Evolutionary conservation across 2,888 invertebrate species (phyloP).

Genomic region (Nezara viridula): DNA sequence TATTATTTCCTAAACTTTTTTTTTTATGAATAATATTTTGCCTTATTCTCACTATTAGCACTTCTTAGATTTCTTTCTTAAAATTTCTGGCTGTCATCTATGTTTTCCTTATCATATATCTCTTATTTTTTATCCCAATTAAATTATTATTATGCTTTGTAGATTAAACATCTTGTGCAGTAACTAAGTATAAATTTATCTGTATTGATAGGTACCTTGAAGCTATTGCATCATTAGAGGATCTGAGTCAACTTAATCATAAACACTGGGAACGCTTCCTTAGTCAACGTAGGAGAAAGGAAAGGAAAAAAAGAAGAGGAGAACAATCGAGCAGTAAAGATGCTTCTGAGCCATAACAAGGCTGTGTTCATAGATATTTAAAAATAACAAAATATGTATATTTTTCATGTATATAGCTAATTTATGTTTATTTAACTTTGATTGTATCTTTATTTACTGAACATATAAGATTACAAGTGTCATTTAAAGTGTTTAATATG

Average conservation of each 20-base stretch:
- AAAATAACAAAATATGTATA: slow-evolving; percentile 23
- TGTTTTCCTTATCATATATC: neutral
- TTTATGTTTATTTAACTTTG: slow-evolving; percentile 23
- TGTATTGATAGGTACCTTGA: slow-evolving; percentile 74
- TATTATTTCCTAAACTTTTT: neutral
- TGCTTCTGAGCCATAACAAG: slow-evolving; percentile 24
- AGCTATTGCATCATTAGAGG: slow-evolving; percentile 84
- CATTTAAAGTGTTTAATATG: neutral
- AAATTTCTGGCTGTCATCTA: neutral
- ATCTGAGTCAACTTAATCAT: slow-evolving; percentile 89
- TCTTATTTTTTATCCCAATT: neutral
- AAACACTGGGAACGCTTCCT: slow-evolving; percentile 89
- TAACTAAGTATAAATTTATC: neutral
- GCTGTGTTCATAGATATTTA: slow-evolving; percentile 38
- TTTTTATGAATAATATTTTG: neutral
- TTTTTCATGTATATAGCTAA: slow-evolving; percentile 48
- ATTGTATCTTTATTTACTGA: slow-evolving; percentile 22
- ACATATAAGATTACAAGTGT: neutral
- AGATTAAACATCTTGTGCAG: too few species aligned
- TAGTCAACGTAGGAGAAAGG: slow-evolving; percentile 61
- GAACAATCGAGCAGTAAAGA: slow-evolving; percentile 52
- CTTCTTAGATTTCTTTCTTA: neutral
- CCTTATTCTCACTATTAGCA: neutral
- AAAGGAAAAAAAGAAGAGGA: slow-evolving; percentile 60
- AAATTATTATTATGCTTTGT: slow-evolving; percentile 23